Conservation (phyloP, 2,113 vertebrate species). For the Prolemur simus region DNA sequence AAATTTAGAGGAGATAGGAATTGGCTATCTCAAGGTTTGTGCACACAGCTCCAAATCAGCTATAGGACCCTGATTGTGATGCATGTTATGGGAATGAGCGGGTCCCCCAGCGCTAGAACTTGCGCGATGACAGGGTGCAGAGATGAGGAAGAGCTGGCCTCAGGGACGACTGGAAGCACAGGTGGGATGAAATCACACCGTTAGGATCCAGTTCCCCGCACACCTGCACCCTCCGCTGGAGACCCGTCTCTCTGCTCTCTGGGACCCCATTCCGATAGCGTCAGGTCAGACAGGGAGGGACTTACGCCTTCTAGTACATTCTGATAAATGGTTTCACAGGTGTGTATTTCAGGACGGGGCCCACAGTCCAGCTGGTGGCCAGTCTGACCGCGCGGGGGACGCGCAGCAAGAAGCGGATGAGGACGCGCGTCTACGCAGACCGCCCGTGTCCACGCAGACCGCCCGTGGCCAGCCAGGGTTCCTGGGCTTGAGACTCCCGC, state of each 20-base stretch:
- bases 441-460: too few relatives aligned
- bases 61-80: neutral
- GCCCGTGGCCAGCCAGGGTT: too few relatives aligned
- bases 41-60: neutral
- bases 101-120: fast-evolving
- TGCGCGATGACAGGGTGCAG: neutral
- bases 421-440: too few relatives aligned
- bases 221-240: neutral
- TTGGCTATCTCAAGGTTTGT: neutral
- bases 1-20: neutral
- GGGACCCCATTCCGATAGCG: neutral
- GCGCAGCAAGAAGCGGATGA: too few relatives aligned
- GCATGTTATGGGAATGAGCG: fast-evolving
- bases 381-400: neutral
- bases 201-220: too few relatives aligned
- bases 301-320: neutral
- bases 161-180: too few relatives aligned
- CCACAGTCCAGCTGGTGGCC: too few relatives aligned
- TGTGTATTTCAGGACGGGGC: too few relatives aligned
- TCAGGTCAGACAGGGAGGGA: neutral
- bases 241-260: neutral
- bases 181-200: neutral
- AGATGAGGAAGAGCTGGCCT: neutral
- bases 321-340: neutral
- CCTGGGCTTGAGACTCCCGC: fast-evolving